Conservation (phyloP, 2,797 vertebrate genomes). For the Ataeniobius toweri region DNA sequence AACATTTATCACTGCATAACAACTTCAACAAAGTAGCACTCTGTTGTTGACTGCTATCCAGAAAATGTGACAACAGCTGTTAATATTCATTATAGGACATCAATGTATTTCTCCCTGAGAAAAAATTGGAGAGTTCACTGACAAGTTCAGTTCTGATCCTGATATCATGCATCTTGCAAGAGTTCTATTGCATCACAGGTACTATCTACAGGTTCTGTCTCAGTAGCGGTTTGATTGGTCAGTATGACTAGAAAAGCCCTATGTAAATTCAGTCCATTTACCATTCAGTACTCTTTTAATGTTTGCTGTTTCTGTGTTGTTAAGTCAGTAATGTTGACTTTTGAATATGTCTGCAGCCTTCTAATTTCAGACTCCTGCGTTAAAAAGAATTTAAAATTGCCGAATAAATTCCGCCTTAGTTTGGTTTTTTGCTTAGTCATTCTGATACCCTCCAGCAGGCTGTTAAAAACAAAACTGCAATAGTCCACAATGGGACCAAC, state of each 20-base stretch:
- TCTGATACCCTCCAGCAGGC: neutral
- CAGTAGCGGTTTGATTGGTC: neutral
- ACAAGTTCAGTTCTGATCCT: neutral
- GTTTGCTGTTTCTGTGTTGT: neutral
- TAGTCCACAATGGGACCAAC: no score
- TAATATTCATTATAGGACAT: neutral
- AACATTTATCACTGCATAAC: neutral
- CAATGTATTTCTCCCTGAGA: neutral
- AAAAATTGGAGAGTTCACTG: neutral
- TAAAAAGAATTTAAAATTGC: neutral
- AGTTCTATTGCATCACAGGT: neutral
- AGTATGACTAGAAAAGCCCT: neutral
- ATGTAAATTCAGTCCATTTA: no score
- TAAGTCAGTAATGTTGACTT: neutral
- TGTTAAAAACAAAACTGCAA: no score
- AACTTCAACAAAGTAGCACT: neutral
- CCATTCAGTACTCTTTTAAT: neutral
- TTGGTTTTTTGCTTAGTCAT: neutral
- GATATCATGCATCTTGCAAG: neutral
- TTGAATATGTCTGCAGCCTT: neutral
- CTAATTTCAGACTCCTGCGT: neutral
- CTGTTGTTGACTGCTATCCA: neutral
- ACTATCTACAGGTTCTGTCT: neutral
- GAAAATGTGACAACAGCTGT: neutral
- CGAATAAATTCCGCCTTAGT: neutral